Conservation (phyloP, 2,797 vertebrate species). For the Momotus momota region DNA sequence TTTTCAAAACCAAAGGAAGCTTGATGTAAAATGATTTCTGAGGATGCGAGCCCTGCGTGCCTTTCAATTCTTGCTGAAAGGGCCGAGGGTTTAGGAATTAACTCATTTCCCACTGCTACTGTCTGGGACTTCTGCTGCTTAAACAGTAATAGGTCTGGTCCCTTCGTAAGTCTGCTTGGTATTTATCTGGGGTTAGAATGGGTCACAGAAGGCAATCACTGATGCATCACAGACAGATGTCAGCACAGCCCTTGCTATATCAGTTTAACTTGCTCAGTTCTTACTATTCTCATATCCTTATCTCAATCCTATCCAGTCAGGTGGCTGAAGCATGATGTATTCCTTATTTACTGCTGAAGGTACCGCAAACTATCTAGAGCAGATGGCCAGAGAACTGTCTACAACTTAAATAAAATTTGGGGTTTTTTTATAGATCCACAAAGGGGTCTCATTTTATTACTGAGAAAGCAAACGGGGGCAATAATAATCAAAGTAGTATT, state of each 20-base stretch:
- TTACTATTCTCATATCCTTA: not conserved
- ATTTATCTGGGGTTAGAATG: not conserved
- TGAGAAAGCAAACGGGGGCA: conserved; percentile 73
- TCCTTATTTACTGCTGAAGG: not conserved
- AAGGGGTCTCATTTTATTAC: conserved; percentile 72
- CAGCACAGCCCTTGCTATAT: not conserved
- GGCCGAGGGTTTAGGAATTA: not conserved
- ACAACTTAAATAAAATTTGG: conserved; percentile 63
- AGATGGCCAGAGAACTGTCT: not conserved
- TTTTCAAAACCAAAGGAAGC: not conserved
- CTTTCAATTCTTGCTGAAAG: not conserved
- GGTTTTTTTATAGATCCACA: conserved; percentile 34
- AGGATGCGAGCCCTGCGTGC: not conserved
- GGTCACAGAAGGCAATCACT: not conserved
- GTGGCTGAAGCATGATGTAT: not conserved
- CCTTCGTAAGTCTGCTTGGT: not conserved
- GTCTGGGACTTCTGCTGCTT: not conserved
- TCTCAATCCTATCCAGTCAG: not conserved
- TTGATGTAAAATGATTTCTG: not conserved
- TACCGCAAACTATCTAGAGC: not conserved
- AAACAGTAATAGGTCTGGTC: not conserved
- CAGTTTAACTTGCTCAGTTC: not conserved
- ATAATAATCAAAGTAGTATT: conserved; percentile 83
- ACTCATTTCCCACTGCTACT: not conserved
- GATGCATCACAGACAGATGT: not conserved